Evolutionary conservation across 2,888 invertebrate genomes (phyloP).

Genomic region (Stegana nigrithorax): DNA sequence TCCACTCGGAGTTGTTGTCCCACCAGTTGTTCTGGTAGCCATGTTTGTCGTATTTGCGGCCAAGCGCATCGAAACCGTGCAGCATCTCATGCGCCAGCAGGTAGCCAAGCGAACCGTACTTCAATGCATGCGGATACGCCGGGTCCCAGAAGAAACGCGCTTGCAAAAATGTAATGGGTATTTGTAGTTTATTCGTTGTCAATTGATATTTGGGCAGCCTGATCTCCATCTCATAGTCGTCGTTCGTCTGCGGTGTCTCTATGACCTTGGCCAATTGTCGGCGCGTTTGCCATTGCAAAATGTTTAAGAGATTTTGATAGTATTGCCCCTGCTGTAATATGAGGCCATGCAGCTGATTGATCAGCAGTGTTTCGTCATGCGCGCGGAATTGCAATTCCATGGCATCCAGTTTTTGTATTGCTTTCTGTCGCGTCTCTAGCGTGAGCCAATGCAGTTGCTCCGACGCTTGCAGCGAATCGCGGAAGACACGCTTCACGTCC

Average conservation of each 20-base stretch:
- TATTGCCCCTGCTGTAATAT: conserved; percentile 43
- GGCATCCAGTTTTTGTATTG: conserved; percentile 52
- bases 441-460: conserved; percentile 53
- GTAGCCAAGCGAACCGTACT: conserved; percentile 59
- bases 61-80: conserved; percentile 60
- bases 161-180: conserved; percentile 60
- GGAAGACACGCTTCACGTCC: conserved; percentile 57
- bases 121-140: conserved; percentile 58
- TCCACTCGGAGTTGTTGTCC: conserved; percentile 49
- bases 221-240: conserved; percentile 38
- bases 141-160: conserved; percentile 63
- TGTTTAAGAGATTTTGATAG: conserved; percentile 50
- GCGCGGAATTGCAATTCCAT: conserved; percentile 50
- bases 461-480: conserved; percentile 53
- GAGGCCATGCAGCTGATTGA: conserved; percentile 46
- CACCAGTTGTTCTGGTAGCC: conserved; percentile 61
- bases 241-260: conserved; percentile 46
- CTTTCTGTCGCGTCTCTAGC: conserved; percentile 53
- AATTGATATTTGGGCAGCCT: conserved; percentile 53
- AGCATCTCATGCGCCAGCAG: conserved; percentile 62
- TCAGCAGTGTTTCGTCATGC: conserved; percentile 41
- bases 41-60: conserved; percentile 56
- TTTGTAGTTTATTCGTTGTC: conserved; percentile 53
- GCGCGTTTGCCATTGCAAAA: conserved; percentile 55
- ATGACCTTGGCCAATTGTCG: conserved; percentile 43